Evolutionary conservation across 2,888 invertebrate genomes (phyloP).

Genomic region (Brenthis hecate): DNA sequence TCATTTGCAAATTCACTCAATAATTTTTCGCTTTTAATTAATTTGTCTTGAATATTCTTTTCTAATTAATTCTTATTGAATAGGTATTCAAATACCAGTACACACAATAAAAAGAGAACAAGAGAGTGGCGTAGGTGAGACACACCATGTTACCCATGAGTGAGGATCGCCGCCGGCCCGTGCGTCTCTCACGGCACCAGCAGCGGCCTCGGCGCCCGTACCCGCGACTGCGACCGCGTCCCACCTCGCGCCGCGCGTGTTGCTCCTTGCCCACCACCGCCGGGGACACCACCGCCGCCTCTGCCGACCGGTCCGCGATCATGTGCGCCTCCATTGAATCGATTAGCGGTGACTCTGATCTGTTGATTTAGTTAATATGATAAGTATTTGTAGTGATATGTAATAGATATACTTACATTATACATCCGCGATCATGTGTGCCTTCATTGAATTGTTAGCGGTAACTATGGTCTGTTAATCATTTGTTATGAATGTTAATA

Average conservation of each 20-base stretch:
- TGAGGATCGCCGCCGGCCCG: slow-evolving; percentile 70
- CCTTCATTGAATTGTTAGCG: slow-evolving; percentile 63
- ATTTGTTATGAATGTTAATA: neutral
- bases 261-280: slow-evolving; percentile 45
- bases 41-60: no score
- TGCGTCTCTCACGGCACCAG: slow-evolving; percentile 74
- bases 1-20: no score
- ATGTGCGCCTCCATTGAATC: slow-evolving; percentile 69
- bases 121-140: slow-evolving; percentile 63
- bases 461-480: slow-evolving; percentile 62
- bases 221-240: slow-evolving; percentile 63
- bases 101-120: slow-evolving; percentile 46
- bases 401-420: no score
- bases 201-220: slow-evolving; percentile 69
- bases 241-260: slow-evolving; percentile 59
- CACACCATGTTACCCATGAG: slow-evolving; percentile 82
- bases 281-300: slow-evolving; percentile 47
- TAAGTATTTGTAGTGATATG: no score
- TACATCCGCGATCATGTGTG: slow-evolving; percentile 69
- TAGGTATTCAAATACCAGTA: neutral
- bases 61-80: no score
- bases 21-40: no score
- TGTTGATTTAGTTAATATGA: slow-evolving; percentile 39
- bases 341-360: slow-evolving; percentile 64
- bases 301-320: slow-evolving; percentile 72